Conservation (phyloP, 2,797 vertebrate species). For the Silurus aristotelis region DNA sequence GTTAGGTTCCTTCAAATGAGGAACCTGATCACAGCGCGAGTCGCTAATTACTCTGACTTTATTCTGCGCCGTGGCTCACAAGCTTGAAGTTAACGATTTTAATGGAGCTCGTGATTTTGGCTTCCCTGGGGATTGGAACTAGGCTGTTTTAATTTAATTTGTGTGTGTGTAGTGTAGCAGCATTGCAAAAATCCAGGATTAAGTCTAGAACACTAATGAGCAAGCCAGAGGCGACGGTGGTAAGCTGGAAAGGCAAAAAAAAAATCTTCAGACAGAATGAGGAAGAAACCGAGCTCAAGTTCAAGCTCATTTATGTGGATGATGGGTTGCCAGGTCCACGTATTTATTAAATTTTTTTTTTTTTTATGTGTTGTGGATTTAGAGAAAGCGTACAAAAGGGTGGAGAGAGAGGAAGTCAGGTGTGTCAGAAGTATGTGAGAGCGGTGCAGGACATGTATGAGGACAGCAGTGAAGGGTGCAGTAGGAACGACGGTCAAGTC, state of each 20-base stretch:
- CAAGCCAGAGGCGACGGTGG: neutral
- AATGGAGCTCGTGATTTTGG: neutral
- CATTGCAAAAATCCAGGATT: neutral
- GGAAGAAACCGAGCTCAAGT: neutral
- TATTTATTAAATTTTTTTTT: neutral
- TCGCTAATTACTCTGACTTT: neutral
- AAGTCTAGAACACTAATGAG: neutral
- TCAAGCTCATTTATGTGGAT: neutral
- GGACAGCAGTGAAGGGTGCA: no score
- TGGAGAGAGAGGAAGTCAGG: no score
- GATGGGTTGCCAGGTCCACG: neutral
- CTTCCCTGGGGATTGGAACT: neutral
- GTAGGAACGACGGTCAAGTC: no score
- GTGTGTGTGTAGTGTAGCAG: neutral
- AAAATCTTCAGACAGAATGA: neutral
- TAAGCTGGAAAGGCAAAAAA: neutral
- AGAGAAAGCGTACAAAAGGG: no score
- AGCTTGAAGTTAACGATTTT: neutral
- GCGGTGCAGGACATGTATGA: no score
- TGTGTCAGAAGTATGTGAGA: no score
- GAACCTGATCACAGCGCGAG: neutral
- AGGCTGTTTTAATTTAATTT: neutral
- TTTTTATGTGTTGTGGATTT: no score
- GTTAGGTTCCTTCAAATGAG: neutral
- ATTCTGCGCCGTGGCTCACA: no score